Base-by-base conservation (phyloP, 2,797 vertebrate species). In the Sphaeramia orbicularis region DNA sequence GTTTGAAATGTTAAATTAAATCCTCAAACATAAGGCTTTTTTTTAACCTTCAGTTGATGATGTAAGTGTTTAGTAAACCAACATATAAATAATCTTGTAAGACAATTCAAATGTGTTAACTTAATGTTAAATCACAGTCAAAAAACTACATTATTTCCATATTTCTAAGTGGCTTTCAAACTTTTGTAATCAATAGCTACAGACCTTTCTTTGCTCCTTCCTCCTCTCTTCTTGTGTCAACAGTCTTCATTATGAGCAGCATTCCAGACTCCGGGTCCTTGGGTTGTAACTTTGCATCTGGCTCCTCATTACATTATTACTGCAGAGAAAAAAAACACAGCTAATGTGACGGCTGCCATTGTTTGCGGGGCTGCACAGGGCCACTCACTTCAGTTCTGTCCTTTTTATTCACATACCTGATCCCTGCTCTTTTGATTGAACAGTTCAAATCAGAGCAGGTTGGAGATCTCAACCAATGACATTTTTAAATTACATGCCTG, bases 171-270 rank as follows among this genome's bases (percentile, higher is more conserved):
- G 3, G 14, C 7, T 10, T 40, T 4, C 37, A 40, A 12, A 4
- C 37, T 40, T 12, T 15, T 9, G 8, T 56, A 44, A 19, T 62
- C 7, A 37, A n/a, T 44, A 40, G 32, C 35, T n/a, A n/a, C 45
- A 41, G 38, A 60, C 11, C 36, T 50, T 5, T 7, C 15, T 24
- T 50, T 32, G 3, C 27, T 47, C 9, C 21, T 37, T 51, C 38
- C 42, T 60, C 27, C 7, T 47, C 57, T 35, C 52, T 35, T 61
- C 65, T 41, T 15, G 4, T 69, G 78, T 83, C 72, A 66, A 60
- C 62, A 74, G 67, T 58, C 63, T 68, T 76, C 75, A 80, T 78
- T 80, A 83, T 67, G 73, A 80, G 68, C 3, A 55, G 57, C 78
- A 86, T 89, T 81, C 83, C 83, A 64, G 65, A 56, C 50, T 44